Conservation (phyloP, 2,888 invertebrate species). For the Ommatoiulus sabulosus region DNA sequence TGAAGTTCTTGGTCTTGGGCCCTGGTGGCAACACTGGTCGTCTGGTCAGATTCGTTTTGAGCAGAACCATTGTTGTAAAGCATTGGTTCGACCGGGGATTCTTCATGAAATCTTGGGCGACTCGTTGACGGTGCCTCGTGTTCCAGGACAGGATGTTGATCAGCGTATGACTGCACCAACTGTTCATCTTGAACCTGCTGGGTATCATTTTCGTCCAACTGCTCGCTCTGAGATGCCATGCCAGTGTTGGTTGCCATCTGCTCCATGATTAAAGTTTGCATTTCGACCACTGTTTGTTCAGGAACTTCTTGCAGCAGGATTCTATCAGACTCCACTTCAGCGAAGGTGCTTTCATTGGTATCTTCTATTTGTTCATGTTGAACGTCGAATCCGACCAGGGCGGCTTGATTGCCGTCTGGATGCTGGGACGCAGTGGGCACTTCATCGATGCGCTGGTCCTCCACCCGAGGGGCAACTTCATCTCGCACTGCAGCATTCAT, state of each 20-base stretch:
- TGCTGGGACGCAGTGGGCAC: not conserved
- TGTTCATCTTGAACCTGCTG: not conserved
- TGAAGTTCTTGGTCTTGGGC: slow-evolving; percentile 37
- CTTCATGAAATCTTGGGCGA: not conserved
- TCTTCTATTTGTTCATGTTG: not conserved
- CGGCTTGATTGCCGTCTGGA: not conserved
- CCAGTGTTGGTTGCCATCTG: not conserved
- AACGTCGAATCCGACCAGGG: not conserved
- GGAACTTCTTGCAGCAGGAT: slow-evolving; percentile 34
- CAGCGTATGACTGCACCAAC: not conserved
- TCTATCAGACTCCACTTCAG: not conserved
- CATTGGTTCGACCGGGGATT: not conserved
- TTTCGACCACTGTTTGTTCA: not conserved
- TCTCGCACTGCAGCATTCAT: not conserved
- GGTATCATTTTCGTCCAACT: not conserved
- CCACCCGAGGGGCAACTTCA: not conserved
- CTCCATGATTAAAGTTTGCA: not conserved
- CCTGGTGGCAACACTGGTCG: not conserved
- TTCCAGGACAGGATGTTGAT: not conserved
- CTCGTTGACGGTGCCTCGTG: not conserved
- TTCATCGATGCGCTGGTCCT: not conserved
- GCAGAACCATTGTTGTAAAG: not conserved
- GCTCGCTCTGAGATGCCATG: not conserved
- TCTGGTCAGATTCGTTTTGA: not conserved
- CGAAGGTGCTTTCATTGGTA: not conserved